Evolutionary conservation across 2,888 invertebrate species (phyloP), one percentile per base, ranked within the genome.

Genomic region (Lasioglossum figueresi): DNA sequence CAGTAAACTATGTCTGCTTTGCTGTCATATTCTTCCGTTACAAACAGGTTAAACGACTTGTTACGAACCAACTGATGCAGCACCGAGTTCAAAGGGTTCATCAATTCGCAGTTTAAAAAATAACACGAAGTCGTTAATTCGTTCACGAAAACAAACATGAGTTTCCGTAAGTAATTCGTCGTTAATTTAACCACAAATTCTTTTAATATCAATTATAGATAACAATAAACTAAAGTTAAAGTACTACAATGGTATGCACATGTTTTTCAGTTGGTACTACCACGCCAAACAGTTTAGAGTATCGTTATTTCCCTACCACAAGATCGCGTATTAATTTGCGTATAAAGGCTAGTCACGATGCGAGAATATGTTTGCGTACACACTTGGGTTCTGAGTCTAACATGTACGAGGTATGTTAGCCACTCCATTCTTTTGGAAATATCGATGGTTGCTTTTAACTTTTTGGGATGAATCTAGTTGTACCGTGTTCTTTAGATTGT

Each of bases 321-420:
- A 93, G 85, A 72, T 88, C 89, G 56, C 85, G 84, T 48, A 48
- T 92, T 45, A 86, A 82, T 56, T 80, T 93, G 14, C 88, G 87
- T 66, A 85, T 93, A 72, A 86, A 88, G 80, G 91, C 93, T 31
- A 83, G 85, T 48, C 91, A 92, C 16, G 92, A 93, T 84, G 93
- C 93, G 34, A 91, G 93, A 78, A 91, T 93, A 59, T 88, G 91
- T 52, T 85, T 93, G 27, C 89, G 93, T 76, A 92, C 91, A n/a
- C 92, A 92, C 76, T 88, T 93, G 19, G 90, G 88, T 71, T 89
- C 89, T 10, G 92, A 93, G 40, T 93, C 93, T 8, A 90, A 91
- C 71, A 80, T 89, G 8, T 93, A 93, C 34, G 93, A 93, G 85
- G 93, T 93, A 89, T 78, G 68, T 76, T 8, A 31, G 8, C 16